phyloP scores from a whole-genome alignment of 2,113 vertebrate species.

The Phyllostomus hastatus region DNA sequence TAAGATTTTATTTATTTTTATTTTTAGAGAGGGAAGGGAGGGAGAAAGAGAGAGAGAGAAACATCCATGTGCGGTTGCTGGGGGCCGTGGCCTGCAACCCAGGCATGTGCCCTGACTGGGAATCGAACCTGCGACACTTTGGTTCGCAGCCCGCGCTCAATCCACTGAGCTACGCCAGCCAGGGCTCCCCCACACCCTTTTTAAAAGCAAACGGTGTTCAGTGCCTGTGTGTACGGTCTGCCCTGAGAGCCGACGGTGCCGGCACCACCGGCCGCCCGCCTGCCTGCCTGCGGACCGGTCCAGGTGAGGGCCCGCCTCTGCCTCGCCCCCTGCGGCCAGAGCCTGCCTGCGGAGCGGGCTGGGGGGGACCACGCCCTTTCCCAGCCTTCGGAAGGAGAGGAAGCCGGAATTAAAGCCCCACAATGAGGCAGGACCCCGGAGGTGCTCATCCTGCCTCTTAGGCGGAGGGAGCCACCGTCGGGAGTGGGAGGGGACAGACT shows the following conservation, averaged over 20 bases:
- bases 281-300: no score
- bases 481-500: not conserved
- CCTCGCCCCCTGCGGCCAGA: not conserved
- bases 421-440: fast-evolving
- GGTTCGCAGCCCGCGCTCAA: no score
- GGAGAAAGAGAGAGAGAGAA: no score
- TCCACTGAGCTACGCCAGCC: no score
- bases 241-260: not conserved
- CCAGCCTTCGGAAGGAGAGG: not conserved
- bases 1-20: no score
- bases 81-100: no score
- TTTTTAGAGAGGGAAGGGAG: no score
- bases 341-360: not conserved
- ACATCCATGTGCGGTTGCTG: no score
- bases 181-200: not conserved
- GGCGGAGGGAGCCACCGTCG: fast-evolving
- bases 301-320: not conserved
- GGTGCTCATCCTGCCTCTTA: not conserved
- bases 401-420: not conserved
- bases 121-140: no score
- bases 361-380: not conserved
- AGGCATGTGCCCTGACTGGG: no score
- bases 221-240: not conserved
- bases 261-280: not conserved
- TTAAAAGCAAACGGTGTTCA: not conserved